Evolutionary conservation across 1,140 invertebrate genomes (phyloP).

Genomic region (Drosophila orena): DNA sequence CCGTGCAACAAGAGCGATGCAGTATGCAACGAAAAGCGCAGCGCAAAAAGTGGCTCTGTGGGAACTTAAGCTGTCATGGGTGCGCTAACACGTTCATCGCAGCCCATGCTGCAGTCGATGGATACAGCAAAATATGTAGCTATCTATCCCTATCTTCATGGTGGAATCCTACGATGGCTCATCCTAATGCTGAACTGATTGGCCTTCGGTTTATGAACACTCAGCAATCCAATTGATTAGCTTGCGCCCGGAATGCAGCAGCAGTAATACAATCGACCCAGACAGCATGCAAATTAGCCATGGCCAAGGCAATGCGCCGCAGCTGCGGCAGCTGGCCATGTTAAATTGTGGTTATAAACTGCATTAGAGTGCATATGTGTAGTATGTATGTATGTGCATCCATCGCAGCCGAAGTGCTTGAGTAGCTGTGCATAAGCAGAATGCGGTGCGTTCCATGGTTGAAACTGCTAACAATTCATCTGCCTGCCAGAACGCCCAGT

Average conservation of each 20-base stretch:
- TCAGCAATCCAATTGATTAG: slow-evolving; percentile 71
- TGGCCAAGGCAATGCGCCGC: slow-evolving; percentile 40
- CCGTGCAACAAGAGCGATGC: slow-evolving; percentile 26
- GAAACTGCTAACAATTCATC: slow-evolving; percentile 56
- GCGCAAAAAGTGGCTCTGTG: slow-evolving; percentile 47
- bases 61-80: slow-evolving; percentile 70
- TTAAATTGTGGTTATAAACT: slow-evolving; percentile 79
- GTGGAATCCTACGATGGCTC: not conserved
- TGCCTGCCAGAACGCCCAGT: slow-evolving; percentile 1
- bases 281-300: slow-evolving; percentile 77
- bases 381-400: slow-evolving; percentile 4
- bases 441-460: slow-evolving; percentile 32
- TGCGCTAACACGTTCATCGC: slow-evolving; percentile 51
- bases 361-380: slow-evolving; percentile 48
- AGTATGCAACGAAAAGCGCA: slow-evolving; percentile 57
- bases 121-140: too few species aligned
- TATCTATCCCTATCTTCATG: too few species aligned
- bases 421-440: slow-evolving; percentile 51
- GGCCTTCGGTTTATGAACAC: slow-evolving; percentile 30
- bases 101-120: not conserved
- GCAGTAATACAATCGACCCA: slow-evolving; percentile 64
- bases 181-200: not conserved
- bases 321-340: slow-evolving; percentile 54
- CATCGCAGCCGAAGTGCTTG: slow-evolving; percentile 7
- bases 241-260: slow-evolving; percentile 2